Evolutionary conservation across 2,113 vertebrate genomes (phyloP).

Genomic region (Megaceryle torquata): DNA sequence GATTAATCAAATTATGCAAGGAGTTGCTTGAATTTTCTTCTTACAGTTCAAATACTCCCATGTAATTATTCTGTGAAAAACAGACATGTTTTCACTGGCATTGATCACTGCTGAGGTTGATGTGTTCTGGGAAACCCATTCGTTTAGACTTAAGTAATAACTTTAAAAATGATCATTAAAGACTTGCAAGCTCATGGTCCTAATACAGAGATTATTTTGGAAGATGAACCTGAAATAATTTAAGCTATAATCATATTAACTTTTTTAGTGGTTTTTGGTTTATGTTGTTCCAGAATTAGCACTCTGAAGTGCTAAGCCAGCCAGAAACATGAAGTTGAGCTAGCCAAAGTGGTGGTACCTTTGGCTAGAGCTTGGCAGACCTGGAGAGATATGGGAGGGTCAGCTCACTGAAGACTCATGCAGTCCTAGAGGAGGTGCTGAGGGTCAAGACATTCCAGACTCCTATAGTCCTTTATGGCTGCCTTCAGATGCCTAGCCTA

Average conservation of each 20-base stretch:
- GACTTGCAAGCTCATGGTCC: neutral
- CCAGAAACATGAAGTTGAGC: neutral
- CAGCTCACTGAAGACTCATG: neutral
- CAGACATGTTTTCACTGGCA: neutral
- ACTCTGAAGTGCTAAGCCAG: neutral
- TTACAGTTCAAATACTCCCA: neutral
- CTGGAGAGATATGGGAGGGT: neutral
- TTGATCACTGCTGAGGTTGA: neutral
- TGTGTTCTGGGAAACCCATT: neutral
- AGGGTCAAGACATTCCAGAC: neutral
- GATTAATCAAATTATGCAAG: slow-evolving; percentile 43
- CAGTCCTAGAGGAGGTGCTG: neutral
- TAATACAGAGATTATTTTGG: neutral
- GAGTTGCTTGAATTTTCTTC: slow-evolving; percentile 24
- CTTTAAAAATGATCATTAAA: neutral
- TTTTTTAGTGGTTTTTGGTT: neutral
- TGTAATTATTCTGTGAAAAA: slow-evolving; percentile 13
- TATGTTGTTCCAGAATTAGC: neutral
- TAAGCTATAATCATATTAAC: neutral
- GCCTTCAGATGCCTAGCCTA: neutral
- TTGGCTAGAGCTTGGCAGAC: neutral
- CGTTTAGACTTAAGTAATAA: neutral
- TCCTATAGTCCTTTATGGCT: neutral
- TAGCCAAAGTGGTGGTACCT: neutral
- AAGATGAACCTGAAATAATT: neutral